Evolutionary conservation across 2,797 vertebrate species (phyloP).

Genomic region (Galagoides demidoff): DNA sequence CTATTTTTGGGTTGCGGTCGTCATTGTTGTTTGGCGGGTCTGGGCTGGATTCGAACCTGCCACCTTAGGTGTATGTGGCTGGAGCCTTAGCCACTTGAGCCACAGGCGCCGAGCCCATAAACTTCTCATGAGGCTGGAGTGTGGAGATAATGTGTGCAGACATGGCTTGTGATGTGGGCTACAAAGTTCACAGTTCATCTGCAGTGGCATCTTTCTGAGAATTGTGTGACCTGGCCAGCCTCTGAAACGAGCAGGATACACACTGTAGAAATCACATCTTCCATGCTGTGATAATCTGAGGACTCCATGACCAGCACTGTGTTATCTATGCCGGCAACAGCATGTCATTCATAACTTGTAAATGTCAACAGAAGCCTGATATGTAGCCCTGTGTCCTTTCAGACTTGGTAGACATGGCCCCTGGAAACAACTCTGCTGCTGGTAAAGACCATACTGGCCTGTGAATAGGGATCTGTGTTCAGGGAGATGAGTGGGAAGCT

Average conservation of each 20-base stretch:
- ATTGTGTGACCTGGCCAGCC: background rate
- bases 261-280: background rate
- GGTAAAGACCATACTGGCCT: background rate
- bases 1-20: too few relatives aligned
- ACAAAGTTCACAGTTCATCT: background rate
- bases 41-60: too few relatives aligned
- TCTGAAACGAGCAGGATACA: background rate
- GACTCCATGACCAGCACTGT: background rate
- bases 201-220: too few relatives aligned
- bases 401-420: background rate
- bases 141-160: background rate
- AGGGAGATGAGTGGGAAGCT: background rate
- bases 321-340: background rate
- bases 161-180: background rate
- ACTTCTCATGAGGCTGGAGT: background rate
- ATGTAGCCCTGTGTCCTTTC: background rate
- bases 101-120: too few relatives aligned
- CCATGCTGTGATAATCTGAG: background rate
- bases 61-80: too few relatives aligned
- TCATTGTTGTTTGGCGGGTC: too few relatives aligned
- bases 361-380: background rate
- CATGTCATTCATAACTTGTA: background rate
- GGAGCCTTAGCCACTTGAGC: too few relatives aligned
- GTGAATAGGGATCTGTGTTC: background rate
- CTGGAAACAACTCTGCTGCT: background rate